Evolutionary conservation across 1,140 invertebrate species (phyloP).

Genomic region (Apis laboriosa): DNA sequence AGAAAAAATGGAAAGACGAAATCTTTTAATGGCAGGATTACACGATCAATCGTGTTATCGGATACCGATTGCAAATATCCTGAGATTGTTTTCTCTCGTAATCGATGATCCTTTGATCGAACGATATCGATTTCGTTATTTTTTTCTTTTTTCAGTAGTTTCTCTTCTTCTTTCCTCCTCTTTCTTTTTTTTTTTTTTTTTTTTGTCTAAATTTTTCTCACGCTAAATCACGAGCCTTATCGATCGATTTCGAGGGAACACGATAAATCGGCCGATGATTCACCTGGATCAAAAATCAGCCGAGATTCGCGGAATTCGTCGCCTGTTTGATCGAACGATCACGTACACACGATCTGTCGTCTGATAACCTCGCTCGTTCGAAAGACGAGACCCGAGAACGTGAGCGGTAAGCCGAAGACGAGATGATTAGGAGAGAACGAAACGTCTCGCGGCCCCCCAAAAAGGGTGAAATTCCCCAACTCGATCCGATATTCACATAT

Average conservation of each 20-base stretch:
- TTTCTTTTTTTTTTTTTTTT: neutral
- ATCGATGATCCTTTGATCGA: too few relatives aligned
- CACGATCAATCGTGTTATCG: neutral
- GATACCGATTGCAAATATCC: neutral
- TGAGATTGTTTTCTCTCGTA: too few relatives aligned
- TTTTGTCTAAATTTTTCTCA: neutral
- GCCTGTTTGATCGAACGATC: slow-evolving; percentile 24
- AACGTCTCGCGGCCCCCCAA: neutral
- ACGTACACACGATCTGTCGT: slow-evolving; percentile 10
- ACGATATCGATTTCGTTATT: too few relatives aligned
- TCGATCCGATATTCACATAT: too few relatives aligned
- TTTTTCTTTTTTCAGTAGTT: too few relatives aligned
- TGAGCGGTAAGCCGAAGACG: slow-evolving; percentile 22
- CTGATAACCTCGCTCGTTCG: slow-evolving; percentile 9
- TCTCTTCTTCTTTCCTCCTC: too few relatives aligned
- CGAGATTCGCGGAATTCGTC: slow-evolving; percentile 1
- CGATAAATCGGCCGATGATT: slow-evolving; percentile 21
- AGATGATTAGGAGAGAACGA: neutral
- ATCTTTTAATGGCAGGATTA: too few relatives aligned
- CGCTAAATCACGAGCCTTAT: neutral
- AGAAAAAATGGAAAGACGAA: too few relatives aligned
- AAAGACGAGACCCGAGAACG: slow-evolving; percentile 34
- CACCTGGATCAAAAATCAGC: slow-evolving; percentile 14
- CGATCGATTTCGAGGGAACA: slow-evolving; percentile 13
- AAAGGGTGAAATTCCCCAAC: neutral